phyloP scores from a whole-genome alignment of 2,888 invertebrate genomes.

The Aricia artaxerxes region DNA sequence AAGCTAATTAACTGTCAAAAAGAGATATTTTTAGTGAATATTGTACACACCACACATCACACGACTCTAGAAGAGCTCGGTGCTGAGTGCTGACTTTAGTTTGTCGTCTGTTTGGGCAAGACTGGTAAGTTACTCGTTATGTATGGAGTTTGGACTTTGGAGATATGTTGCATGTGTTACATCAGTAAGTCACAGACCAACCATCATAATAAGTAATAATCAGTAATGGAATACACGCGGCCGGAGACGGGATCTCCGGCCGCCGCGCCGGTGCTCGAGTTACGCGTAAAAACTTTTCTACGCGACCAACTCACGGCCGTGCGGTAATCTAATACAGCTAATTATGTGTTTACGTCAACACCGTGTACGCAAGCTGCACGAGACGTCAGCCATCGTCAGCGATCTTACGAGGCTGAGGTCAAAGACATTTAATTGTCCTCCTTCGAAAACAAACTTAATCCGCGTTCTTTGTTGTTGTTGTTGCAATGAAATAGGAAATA shows the following conservation, averaged over 20 bases:
- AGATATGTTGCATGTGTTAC: background rate
- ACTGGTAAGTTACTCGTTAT: background rate
- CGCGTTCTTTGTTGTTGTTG: too few relatives aligned
- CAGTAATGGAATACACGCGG: background rate
- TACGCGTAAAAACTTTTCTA: background rate
- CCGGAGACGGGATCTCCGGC: background rate
- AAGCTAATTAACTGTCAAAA: background rate
- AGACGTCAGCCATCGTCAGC: conserved; percentile 13
- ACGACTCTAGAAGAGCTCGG: too few relatives aligned
- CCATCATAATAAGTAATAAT: background rate
- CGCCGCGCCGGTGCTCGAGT: background rate
- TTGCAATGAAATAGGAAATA: too few relatives aligned
- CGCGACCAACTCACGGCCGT: background rate
- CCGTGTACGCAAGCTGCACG: background rate
- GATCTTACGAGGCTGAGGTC: background rate
- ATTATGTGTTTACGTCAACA: conserved; percentile 12
- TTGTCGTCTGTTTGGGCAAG: background rate
- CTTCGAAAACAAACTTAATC: background rate
- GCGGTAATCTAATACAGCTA: background rate
- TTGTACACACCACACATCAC: too few relatives aligned
- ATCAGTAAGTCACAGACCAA: background rate
- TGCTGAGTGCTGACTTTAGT: background rate
- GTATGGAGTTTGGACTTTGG: background rate
- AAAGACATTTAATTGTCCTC: background rate
- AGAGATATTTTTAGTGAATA: background rate